These are phyloP conservation scores for Adelosebastes latens DNA, from an alignment of 2,797 vertebrate genomes.

Conservation along the genomic window DNA sequence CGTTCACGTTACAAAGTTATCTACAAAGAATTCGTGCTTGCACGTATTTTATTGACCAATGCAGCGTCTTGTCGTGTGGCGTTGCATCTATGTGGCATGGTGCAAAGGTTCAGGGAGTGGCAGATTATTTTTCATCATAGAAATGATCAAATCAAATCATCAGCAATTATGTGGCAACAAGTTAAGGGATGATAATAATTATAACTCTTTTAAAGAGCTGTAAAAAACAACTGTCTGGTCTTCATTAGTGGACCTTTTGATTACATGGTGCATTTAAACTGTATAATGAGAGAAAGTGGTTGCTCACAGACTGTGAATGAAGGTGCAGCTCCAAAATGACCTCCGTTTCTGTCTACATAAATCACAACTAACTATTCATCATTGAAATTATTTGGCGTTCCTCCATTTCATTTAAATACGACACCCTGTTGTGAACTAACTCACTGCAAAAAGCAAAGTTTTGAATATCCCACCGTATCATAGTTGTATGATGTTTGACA, in stretches of 20 bases:
- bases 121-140: background rate
- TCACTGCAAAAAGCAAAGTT: constrained; percentile 10
- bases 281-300: background rate
- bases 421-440: background rate
- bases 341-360: constrained; percentile 4
- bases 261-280: constrained; percentile 8
- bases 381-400: background rate
- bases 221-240: background rate
- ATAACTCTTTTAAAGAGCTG: background rate
- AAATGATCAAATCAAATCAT: constrained; percentile 6
- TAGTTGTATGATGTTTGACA: constrained; percentile 28
- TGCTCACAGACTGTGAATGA: background rate
- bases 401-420: background rate
- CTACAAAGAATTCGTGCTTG: background rate
- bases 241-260: background rate
- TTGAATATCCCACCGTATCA: constrained; percentile 3
- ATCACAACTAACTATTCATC: constrained; percentile 3
- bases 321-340: background rate
- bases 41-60: background rate
- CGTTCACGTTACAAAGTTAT: background rate
- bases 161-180: constrained; percentile 5
- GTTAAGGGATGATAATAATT: background rate
- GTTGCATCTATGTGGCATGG: background rate
- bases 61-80: background rate
- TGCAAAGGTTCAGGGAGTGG: background rate